Conservation (phyloP, 2,888 invertebrate genomes). For the Tryphoninae sp. region DNA sequence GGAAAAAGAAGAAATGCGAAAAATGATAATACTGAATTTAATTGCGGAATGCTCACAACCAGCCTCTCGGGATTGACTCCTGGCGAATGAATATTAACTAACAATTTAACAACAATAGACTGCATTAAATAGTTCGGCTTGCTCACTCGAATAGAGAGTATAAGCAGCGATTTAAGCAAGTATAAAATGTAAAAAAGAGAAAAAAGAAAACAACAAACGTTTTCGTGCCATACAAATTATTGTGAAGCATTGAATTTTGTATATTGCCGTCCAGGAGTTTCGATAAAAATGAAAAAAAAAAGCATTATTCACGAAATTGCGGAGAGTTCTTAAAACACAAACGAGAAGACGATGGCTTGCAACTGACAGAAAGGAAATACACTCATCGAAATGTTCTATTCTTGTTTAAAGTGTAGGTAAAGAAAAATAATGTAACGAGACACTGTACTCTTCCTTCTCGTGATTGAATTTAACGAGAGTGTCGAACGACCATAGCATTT, state of each 20-base stretch:
- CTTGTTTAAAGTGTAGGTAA: constrained; percentile 43
- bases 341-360: constrained; percentile 20
- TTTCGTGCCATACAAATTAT: constrained; percentile 54
- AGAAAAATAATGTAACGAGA: constrained; percentile 19
- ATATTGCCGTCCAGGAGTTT: constrained; percentile 63
- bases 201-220: constrained; percentile 3
- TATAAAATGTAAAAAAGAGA: constrained; percentile 43
- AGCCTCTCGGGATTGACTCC: constrained; percentile 54
- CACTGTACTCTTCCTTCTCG: constrained; percentile 23
- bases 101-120: constrained; percentile 48
- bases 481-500: constrained; percentile 39
- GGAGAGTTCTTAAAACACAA: constrained; percentile 11
- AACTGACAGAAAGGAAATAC: constrained; percentile 19
- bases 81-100: constrained; percentile 44
- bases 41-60: constrained; percentile 22
- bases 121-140: constrained; percentile 47
- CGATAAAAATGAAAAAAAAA: constrained; percentile 36
- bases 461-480: constrained; percentile 25
- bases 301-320: background rate
- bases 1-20: constrained; percentile 3
- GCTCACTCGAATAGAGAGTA: constrained; percentile 37
- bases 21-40: constrained; percentile 22
- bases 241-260: constrained; percentile 54
- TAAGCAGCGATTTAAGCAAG: constrained; percentile 43
- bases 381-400: constrained; percentile 49